Evolutionary conservation across 2,888 invertebrate genomes (phyloP).

Genomic region (Ephialtes manifestator): DNA sequence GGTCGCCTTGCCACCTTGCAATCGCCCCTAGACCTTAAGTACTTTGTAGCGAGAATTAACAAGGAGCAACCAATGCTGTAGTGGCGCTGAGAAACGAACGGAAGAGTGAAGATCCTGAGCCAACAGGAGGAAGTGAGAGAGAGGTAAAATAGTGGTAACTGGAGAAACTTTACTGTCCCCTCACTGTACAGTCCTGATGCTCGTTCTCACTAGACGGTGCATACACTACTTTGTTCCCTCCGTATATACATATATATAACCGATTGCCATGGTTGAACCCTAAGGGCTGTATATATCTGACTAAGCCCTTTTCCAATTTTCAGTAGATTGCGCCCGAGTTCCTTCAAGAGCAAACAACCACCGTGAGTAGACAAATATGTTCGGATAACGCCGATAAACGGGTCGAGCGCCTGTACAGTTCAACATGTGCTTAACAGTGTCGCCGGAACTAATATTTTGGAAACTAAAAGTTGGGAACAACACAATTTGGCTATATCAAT

Average conservation of each 20-base stretch:
- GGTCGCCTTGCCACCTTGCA: conserved; percentile 53
- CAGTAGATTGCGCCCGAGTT: conserved; percentile 24
- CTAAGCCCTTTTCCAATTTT: conserved; percentile 43
- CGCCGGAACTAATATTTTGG: conserved; percentile 4
- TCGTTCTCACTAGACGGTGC: conserved; percentile 29
- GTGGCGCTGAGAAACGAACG: conserved; percentile 43
- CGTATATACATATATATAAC: conserved; percentile 25
- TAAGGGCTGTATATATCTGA: conserved; percentile 25
- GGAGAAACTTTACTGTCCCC: conserved; percentile 57
- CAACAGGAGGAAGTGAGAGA: conserved; percentile 9
- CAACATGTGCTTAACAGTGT: conserved; percentile 20
- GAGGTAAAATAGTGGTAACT: conserved; percentile 54
- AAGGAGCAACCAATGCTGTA: conserved; percentile 67
- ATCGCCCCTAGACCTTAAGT: conserved; percentile 68
- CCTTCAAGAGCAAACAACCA: conserved; percentile 27
- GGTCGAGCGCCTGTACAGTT: conserved; percentile 36
- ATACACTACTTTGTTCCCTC: conserved; percentile 32
- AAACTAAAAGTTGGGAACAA: neutral
- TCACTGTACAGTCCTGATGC: conserved; percentile 52
- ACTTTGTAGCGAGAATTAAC: conserved; percentile 71
- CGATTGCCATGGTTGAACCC: conserved; percentile 40
- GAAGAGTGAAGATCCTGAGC: conserved; percentile 37
- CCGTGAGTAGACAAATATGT: conserved; percentile 41
- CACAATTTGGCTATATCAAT: neutral
- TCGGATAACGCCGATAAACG: conserved; percentile 19